Evolutionary conservation across 1,140 invertebrate genomes (phyloP).

Genomic region (Chlorops oryzae): DNA sequence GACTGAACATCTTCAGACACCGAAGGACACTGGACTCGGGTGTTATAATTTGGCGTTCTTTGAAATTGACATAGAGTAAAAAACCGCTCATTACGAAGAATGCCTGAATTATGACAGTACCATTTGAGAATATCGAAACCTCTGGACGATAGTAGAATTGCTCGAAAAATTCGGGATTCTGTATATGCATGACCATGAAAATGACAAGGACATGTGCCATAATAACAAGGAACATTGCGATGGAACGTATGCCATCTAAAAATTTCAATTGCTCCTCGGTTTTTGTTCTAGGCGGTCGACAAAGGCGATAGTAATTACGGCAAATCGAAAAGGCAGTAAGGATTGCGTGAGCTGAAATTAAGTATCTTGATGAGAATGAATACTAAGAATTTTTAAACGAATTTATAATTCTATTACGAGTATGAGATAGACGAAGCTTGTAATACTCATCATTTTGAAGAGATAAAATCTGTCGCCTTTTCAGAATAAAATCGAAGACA

Average conservation of each 20-base stretch:
- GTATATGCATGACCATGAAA: constrained; percentile 26
- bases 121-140: constrained; percentile 48
- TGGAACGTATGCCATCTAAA: constrained; percentile 32
- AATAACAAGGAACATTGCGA: constrained; percentile 30
- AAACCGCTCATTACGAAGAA: constrained; percentile 54
- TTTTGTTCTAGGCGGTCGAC: constrained; percentile 1
- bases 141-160: constrained; percentile 24
- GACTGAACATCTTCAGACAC: constrained; percentile 28
- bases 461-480: neutral
- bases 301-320: constrained; percentile 39
- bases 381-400: neutral
- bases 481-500: constrained; percentile 25
- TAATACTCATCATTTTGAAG: constrained; percentile 22
- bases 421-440: constrained; percentile 6
- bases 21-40: neutral
- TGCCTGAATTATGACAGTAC: constrained; percentile 50
- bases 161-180: constrained; percentile 39
- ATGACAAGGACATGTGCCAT: constrained; percentile 30
- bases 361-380: too few species aligned
- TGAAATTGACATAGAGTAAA: constrained; percentile 51
- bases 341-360: constrained; percentile 12
- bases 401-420: constrained; percentile 17
- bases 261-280: constrained; percentile 25
- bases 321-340: constrained; percentile 33
- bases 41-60: constrained; percentile 25